Percentiles rank a stretch among this genome's conserved stretches.
Conservation (phyloP, 2,888 invertebrate genomes). For the Drosophila multiciliata region DNA sequence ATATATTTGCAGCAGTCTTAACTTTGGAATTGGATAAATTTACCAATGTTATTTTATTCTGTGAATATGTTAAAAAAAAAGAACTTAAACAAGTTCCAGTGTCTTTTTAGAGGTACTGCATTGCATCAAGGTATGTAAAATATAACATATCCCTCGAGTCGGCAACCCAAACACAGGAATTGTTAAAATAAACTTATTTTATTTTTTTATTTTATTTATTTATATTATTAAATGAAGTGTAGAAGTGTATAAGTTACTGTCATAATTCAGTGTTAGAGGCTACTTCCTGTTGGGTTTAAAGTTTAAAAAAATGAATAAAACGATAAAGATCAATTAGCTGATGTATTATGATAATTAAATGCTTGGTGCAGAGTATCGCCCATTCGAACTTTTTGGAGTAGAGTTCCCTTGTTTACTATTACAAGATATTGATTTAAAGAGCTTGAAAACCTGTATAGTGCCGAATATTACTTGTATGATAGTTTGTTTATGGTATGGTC, state of each 20-base stretch:
- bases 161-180: not conserved
- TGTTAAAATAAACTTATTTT: too few relatives aligned
- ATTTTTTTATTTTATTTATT: too few relatives aligned
- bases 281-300: too few relatives aligned
- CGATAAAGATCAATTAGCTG: not conserved
- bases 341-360: not conserved
- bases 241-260: not conserved
- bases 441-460: slow-evolving; percentile 37
- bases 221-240: not conserved
- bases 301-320: not conserved
- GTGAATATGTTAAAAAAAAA: not conserved
- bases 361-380: not conserved
- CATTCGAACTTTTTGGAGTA: not conserved
- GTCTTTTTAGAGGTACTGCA: not conserved
- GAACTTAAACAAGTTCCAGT: not conserved
- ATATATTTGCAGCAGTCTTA: not conserved
- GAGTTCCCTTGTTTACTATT: not conserved
- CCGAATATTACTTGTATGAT: slow-evolving; percentile 47
- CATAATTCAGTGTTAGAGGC: too few relatives aligned
- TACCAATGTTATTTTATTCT: not conserved
- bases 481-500: slow-evolving; percentile 62
- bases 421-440: slow-evolving; percentile 40
- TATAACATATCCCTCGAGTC: not conserved
- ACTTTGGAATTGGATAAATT: not conserved
- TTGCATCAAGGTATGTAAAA: not conserved